Base-by-base conservation (phyloP, 2,797 vertebrate species). In the Myoxocephalus aenaeus region DNA sequence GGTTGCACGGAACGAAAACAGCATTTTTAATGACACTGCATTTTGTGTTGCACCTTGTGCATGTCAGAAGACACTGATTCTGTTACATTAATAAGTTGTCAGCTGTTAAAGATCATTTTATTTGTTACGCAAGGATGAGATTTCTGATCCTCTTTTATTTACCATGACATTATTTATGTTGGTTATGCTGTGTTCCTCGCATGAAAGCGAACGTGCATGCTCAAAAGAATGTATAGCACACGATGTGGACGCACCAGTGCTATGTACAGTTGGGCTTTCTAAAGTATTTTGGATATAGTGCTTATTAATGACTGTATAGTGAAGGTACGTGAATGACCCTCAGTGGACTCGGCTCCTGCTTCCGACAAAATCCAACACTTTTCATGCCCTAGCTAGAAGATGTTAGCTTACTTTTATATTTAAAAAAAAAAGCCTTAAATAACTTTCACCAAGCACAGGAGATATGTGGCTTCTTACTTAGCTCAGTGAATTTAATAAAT, bases 161-260 rank as follows among this genome's bases (percentile, higher is more conserved):
- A 8, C 36, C 59, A 80, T 57, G 22, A 40, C 22, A 32, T 67
- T 44, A 61, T 66, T 86, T 86, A 20, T 83, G 72, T 85, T 62
- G 2, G 61, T 88, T 63, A 73, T 81, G 42, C 75, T 66, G 42
- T 84, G 84, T 81, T 83, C 56, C 59, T 77, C 17, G 90, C 90
- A 91, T 88, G 89, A 85, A 50, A 75, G 81, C 78, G 67, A 75
- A 76, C 82, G 81, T 71, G 91, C 90, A 93, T 92, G 92, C 73
- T 79, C 32, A 70, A 76, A 63, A 77, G 79, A 87, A 88, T 75
- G 85, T 79, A 69, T 46, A 83, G 85, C 86, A 82, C 82, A 81
- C 29, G 73, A 78, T 76, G 87, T 67, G 83, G 83, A 84, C 50
- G 85, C 87, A 92, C 48, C 81, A 82, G 79, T 82, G 83, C 76